Base-by-base conservation (phyloP, 1,140 invertebrate species). In the Ceratoteleas bidentatus region DNA sequence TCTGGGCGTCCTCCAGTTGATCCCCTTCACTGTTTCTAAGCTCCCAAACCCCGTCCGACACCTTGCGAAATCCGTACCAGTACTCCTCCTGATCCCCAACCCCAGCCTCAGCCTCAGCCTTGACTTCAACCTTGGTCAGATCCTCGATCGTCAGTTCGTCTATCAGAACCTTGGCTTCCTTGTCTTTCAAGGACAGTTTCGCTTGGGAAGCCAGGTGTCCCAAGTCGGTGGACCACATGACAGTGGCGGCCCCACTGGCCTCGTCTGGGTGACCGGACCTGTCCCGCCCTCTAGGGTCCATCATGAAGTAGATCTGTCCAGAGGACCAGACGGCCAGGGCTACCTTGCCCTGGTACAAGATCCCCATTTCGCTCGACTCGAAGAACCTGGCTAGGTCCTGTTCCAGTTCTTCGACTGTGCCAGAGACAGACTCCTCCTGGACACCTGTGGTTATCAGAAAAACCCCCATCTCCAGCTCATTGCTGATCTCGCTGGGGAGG, bases 401-500 rank as follows among this genome's bases (percentile, higher is more conserved):
- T 0, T 47, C 33, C 13, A 90, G 15, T 0, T 90, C 86, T 0
- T 52, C 47, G 0, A 84, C 32, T 43, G 13, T 77, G 0, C 86
- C 88, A 0, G 45, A 7, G 6, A n/a, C 6, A 0, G 8, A 6
- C 13, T 86, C 86, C 10, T 91, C 88, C 13, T 89, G 85, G 5
- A 91, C 8, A 0, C 6, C 45, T 0, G 88, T 13, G 0, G 16
- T 74, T 3, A 90, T 84, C 14, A 70, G 49, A 53, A 88, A 91
- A 8, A 90, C 81, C 0, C 90, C 90, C 3, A 91, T 83, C 6
- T 62, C 52, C n/a, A 91, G 90, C 14, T 89, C 85, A 16, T 90
- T 87, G 38, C 81, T 84, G 33, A 92, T 86, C 50, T 93, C 92
- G 53, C 84, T 88, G 0, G 92, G 88, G 33, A 91, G 66, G 0